A percentile compares a stretch with the other conserved stretches of the same genome.
phyloP scores from a whole-genome alignment of 2,797 vertebrate species.

The Miopithecus talapoin region DNA sequence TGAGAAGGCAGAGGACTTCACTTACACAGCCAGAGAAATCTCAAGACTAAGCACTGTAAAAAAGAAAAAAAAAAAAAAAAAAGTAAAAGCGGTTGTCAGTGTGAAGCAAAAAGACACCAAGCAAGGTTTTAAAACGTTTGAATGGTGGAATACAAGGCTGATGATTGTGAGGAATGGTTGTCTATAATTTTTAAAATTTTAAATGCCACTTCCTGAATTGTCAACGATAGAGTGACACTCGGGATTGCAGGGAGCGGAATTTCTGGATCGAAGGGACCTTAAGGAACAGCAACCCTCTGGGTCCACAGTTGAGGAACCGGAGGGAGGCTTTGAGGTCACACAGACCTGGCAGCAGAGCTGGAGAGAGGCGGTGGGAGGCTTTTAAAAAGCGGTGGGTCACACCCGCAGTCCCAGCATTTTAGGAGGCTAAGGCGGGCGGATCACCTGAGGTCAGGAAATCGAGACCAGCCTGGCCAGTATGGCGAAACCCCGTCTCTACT shows the following conservation, averaged over 20 bases:
- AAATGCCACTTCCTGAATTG: conserved; percentile 78
- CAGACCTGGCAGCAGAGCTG: not conserved
- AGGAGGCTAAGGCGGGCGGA: no score
- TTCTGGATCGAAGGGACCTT: not conserved
- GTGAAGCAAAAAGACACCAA: conserved; percentile 77
- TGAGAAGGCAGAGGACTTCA: conserved; percentile 42
- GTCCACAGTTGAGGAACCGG: accelerated
- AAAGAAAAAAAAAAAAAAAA: not conserved
- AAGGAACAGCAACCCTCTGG: accelerated
- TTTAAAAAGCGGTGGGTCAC: not conserved
- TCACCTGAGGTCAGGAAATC: not conserved
- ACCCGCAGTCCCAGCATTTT: no score
- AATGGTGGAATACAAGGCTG: conserved; percentile 84
- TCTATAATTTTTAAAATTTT: conserved; percentile 74
- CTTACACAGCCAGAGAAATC: conserved; percentile 33
- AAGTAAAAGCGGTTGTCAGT: not conserved
- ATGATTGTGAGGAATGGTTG: conserved; percentile 77
- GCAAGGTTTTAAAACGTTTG: conserved; percentile 83
- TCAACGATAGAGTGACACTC: not conserved
- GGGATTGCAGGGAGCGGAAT: not conserved
- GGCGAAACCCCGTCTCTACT: not conserved
- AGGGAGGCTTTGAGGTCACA: not conserved
- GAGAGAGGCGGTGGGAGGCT: accelerated
- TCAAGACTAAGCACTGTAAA: conserved; percentile 32
- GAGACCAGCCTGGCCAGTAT: not conserved